Conservation (phyloP, 2,113 vertebrate genomes). For the Pan troglodytes region NHGRI_mPanTro3-v2.1_pri NC_086015.1:195707001-195707500, state of each 20-base stretch:
- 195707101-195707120: not conserved
- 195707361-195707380: constrained; percentile 23
- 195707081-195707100: not conserved
- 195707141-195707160: not conserved
- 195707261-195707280: not conserved
- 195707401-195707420: not conserved
- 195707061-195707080: not conserved
- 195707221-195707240: not conserved
- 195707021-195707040: not conserved
- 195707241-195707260: not conserved
- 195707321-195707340: not conserved
- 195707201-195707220: not conserved
- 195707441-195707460: not conserved
- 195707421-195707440: too few species aligned
- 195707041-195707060: not conserved
- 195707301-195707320: not conserved
- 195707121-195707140: not conserved
- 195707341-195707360: not conserved
- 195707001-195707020: constrained; percentile 25
- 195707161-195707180: not conserved
- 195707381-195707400: not conserved
- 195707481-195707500: not conserved
- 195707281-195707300: not conserved
- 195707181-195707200: not conserved
- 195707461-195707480: not conserved